phyloP scores from a whole-genome alignment of 2,888 invertebrate species.

The Rhamphomyia laevipes region DNA sequence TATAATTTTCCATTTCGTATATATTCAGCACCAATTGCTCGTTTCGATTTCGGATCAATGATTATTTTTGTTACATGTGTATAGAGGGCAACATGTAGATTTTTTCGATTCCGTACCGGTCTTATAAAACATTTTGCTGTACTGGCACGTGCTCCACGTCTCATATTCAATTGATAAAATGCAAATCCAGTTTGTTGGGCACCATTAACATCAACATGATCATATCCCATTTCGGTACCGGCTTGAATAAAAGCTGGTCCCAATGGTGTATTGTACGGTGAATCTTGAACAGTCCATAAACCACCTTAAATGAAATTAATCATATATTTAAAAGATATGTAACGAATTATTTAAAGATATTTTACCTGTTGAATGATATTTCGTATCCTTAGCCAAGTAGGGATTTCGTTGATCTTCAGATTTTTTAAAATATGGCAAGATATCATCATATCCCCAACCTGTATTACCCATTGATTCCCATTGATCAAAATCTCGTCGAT shows the following conservation, averaged over 20 bases:
- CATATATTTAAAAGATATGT: background rate
- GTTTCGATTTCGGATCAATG: slow-evolving; percentile 56
- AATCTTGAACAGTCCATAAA: slow-evolving; percentile 34
- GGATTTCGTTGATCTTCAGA: slow-evolving; percentile 82
- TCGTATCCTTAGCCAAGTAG: slow-evolving; percentile 62
- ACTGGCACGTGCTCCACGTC: slow-evolving; percentile 71
- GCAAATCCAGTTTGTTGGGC: slow-evolving; percentile 77
- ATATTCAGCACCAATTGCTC: slow-evolving; percentile 71
- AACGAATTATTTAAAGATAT: background rate
- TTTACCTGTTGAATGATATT: slow-evolving; percentile 61
- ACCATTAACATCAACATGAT: slow-evolving; percentile 74
- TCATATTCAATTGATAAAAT: slow-evolving; percentile 80
- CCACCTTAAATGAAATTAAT: slow-evolving; percentile 35
- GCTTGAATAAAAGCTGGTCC: slow-evolving; percentile 78
- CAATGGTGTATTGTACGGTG: slow-evolving; percentile 53
- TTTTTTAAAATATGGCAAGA: slow-evolving; percentile 74
- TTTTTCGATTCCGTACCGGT: slow-evolving; percentile 62
- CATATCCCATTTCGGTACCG: slow-evolving; percentile 86
- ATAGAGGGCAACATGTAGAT: slow-evolving; percentile 71
- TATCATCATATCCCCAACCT: slow-evolving; percentile 78
- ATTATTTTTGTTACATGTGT: slow-evolving; percentile 67
- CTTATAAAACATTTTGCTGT: slow-evolving; percentile 75
- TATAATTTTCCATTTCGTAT: slow-evolving; percentile 49
- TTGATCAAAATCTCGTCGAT: slow-evolving; percentile 71
- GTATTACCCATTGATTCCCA: slow-evolving; percentile 78